Base-by-base conservation (phyloP, 1,140 invertebrate genomes). In the Palaemon carinicauda region DNA sequence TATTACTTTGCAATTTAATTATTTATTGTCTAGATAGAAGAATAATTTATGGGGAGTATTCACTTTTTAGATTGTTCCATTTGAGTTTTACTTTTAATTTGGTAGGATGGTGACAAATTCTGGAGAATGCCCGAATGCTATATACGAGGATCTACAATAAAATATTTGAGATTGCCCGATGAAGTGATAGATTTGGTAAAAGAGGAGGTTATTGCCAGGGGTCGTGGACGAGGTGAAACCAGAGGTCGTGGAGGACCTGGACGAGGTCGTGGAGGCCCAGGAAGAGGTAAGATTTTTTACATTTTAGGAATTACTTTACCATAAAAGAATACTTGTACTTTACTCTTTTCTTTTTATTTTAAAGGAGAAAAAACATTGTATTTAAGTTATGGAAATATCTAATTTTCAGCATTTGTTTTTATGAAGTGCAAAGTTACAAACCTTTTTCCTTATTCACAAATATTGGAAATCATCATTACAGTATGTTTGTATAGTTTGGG, bases 81-180 rank as follows among this genome's bases (percentile, higher is more conserved):
- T 19, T 19, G 15, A 41, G n/a, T 74, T 19, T 56, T 14, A 50
- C 21, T 33, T 21, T 52, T 50, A 7, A n/a, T 27, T 19, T 74
- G 51, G 3, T 54, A 98, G 97, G 98, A 99, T 94, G 99, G 99
- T 90, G 98, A 99, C 90, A 96, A 97, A 91, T 99, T 99, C 93
- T 99, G 98, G 98, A 95, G 97, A 90, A 99, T 99, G 97, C 98
- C 98, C 0, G 99, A 99, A 92, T 99, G 98, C 90, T 99, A 99
- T 91, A 98, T 99, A 86, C 93, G 98, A 89, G 99, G 99, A 0
- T 99, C 97, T 90, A 99, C 97, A n/a, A 99, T 99, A 73, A 99
- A 99, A 92, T 99, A 99, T 91, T 92, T 99, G 15, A 93, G 99
- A 90, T 99, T 99, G 90, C 98, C 99, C 0, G 98, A 99, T 92